Evolutionary conservation across 2,888 invertebrate genomes (phyloP).

Genomic region (Trichacis sp.): DNA sequence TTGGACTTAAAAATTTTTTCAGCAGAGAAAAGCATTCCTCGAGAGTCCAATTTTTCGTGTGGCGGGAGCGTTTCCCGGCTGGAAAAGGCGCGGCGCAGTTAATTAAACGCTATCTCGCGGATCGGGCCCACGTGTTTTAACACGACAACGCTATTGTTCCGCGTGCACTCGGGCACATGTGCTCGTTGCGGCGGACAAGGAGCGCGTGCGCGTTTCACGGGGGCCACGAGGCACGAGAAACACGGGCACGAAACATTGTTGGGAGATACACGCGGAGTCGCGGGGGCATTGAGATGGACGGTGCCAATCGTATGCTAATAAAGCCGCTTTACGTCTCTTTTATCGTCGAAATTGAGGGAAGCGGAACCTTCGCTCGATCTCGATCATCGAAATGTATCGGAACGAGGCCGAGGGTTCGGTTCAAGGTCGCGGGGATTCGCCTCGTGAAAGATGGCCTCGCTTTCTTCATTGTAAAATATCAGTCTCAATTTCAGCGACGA

Average conservation of each 20-base stretch:
- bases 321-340: conserved; percentile 57
- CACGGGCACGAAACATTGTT: conserved; percentile 65
- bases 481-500: too few relatives aligned
- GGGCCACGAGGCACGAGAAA: conserved; percentile 57
- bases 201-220: conserved; percentile 62
- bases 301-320: conserved; percentile 68
- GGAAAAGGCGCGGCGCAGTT: neutral
- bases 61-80: too few relatives aligned
- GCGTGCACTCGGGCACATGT: conserved; percentile 33
- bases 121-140: conserved; percentile 37
- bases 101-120: conserved; percentile 34
- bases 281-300: conserved; percentile 62
- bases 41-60: too few relatives aligned
- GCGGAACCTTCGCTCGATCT: conserved; percentile 45
- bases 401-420: conserved; percentile 8
- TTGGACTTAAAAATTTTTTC: too few relatives aligned
- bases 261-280: conserved; percentile 56
- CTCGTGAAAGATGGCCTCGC: neutral
- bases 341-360: conserved; percentile 46
- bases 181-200: conserved; percentile 36
- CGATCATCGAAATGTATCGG: conserved; percentile 29
- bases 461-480: too few relatives aligned
- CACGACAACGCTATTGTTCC: conserved; percentile 38
- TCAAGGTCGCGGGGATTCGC: conserved; percentile 32
- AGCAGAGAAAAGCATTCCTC: too few relatives aligned